phyloP scores from a whole-genome alignment of 2,797 vertebrate species.

The Muscicapa striata region DNA sequence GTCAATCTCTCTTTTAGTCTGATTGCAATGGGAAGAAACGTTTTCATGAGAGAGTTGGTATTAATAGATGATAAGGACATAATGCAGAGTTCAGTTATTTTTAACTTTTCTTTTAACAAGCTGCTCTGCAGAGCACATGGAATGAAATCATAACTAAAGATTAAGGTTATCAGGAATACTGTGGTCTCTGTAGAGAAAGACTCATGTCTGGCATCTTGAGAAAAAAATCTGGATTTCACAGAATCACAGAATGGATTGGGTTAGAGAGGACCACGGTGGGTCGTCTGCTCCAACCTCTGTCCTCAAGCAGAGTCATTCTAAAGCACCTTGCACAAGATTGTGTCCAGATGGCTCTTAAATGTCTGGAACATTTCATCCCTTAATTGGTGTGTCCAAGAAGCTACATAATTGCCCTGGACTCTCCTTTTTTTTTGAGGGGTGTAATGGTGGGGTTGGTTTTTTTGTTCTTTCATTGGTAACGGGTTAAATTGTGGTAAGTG shows the following conservation, averaged over 20 bases:
- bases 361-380: neutral
- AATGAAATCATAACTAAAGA: constrained; percentile 38
- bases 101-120: constrained; percentile 67
- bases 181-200: neutral
- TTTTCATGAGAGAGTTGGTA: constrained; percentile 45
- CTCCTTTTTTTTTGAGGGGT: rapidly evolving
- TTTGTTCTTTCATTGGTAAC: neutral
- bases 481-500: neutral
- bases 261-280: neutral
- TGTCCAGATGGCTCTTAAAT: neutral
- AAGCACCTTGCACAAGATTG: neutral
- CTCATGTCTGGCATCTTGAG: neutral
- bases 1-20: constrained; percentile 60
- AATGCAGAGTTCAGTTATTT: constrained; percentile 64
- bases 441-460: rapidly evolving
- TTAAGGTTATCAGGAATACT: neutral
- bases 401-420: neutral
- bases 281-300: neutral
- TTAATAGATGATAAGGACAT: constrained; percentile 65
- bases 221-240: neutral
- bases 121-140: constrained; percentile 8
- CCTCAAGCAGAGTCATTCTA: neutral
- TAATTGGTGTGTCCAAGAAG: neutral
- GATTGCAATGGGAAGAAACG: constrained; percentile 56
- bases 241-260: neutral